Evolutionary conservation across 1,140 invertebrate genomes (phyloP).

Genomic region (Formica selysi): DNA sequence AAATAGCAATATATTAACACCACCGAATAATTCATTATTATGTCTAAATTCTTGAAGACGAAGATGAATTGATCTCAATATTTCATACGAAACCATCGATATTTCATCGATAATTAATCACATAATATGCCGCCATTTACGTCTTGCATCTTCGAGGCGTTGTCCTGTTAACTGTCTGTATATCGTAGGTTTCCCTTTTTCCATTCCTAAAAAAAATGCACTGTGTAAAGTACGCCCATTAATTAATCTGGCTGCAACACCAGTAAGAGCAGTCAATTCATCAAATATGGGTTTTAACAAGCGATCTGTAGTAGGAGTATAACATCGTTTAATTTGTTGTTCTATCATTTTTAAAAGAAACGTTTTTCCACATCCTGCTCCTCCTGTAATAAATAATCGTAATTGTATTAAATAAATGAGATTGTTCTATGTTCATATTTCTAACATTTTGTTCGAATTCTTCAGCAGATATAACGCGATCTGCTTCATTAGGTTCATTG

Average conservation of each 20-base stretch:
- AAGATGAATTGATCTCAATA: not conserved
- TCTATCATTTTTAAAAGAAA: not conserved
- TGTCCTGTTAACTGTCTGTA: not conserved
- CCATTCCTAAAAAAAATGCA: not conserved
- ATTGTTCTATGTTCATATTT: not conserved
- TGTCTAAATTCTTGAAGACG: slow-evolving; percentile 15
- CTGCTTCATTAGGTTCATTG: not conserved
- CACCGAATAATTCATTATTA: not conserved
- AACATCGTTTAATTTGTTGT: not conserved
- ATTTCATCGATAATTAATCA: slow-evolving; percentile 11
- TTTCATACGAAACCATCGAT: not conserved
- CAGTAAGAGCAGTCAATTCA: not conserved
- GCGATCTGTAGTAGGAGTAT: not conserved
- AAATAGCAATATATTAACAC: not conserved
- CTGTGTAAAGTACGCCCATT: not conserved
- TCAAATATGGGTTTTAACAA: not conserved
- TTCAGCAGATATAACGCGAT: not conserved
- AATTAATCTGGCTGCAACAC: not conserved
- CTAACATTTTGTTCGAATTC: not conserved
- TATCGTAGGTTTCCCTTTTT: not conserved
- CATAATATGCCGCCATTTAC: not conserved
- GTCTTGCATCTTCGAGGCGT: slow-evolving; percentile 9
- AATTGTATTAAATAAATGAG: slow-evolving; percentile 3
- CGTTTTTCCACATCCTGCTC: not conserved
- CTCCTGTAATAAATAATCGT: slow-evolving; percentile 13